Conservation (phyloP, 2,113 vertebrate genomes). For the Uria lomvia region DNA sequence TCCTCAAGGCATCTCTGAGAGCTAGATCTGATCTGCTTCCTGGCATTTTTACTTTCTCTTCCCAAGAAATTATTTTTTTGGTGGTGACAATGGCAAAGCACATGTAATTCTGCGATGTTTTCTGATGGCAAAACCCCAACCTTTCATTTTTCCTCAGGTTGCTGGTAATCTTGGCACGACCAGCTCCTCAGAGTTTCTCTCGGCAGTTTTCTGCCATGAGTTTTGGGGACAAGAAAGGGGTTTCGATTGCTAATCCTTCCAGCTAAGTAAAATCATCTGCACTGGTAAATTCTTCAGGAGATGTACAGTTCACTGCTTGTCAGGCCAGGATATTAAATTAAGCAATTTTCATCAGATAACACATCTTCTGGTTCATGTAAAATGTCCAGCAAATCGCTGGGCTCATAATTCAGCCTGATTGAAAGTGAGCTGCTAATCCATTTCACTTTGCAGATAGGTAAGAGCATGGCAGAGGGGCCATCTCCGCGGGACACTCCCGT, state of each 20-base stretch:
- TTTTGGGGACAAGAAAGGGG: background rate
- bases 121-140: rapidly evolving
- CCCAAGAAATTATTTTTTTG: background rate
- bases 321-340: slow-evolving; percentile 72
- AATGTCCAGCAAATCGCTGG: slow-evolving; percentile 72
- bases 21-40: background rate
- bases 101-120: background rate
- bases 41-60: background rate
- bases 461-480: slow-evolving; percentile 33
- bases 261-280: slow-evolving; percentile 67
- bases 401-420: slow-evolving; percentile 78
- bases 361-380: slow-evolving; percentile 89
- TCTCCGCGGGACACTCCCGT: background rate
- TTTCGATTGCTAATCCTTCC: background rate
- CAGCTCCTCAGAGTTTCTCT: background rate
- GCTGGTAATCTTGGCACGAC: background rate
- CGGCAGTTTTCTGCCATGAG: background rate
- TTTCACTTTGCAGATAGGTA: slow-evolving; percentile 43
- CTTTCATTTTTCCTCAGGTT: background rate
- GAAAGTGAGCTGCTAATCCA: slow-evolving; percentile 69
- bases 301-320: slow-evolving; percentile 58
- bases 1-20: background rate
- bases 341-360: slow-evolving; percentile 84
- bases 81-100: background rate
- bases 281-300: slow-evolving; percentile 58